Percentiles rank a stretch among this genome's conserved stretches.
phyloP scores from a whole-genome alignment of 1,140 invertebrate genomes.

The Caerostris extrusa region DNA sequence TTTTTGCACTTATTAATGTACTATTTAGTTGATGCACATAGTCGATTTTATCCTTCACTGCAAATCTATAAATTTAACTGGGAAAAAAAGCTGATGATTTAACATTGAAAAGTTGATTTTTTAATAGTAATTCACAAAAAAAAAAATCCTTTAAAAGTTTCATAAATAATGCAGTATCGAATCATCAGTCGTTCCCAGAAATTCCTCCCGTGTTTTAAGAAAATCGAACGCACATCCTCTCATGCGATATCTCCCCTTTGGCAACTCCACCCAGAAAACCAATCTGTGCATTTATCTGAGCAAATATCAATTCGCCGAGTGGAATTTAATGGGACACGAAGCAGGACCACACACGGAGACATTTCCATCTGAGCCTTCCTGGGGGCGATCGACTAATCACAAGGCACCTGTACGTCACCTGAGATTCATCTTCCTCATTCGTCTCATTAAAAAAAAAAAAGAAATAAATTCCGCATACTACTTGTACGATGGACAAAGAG shows the following conservation, averaged over 20 bases:
- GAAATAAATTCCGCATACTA: not conserved
- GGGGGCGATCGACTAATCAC: constrained; percentile 48
- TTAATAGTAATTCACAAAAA: too few species aligned
- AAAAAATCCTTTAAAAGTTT: too few species aligned
- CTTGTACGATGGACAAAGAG: not conserved
- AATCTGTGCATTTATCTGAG: not conserved
- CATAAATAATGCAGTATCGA: too few species aligned
- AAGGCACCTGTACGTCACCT: not conserved
- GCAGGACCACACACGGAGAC: constrained; percentile 15
- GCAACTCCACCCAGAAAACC: not conserved
- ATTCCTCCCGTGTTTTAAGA: not conserved
- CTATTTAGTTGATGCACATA: too few species aligned
- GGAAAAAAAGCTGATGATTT: too few species aligned
- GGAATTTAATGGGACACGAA: constrained; percentile 33
- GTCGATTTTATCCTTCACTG: too few species aligned
- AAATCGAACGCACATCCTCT: not conserved
- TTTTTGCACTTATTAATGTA: too few species aligned
- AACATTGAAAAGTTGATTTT: too few species aligned
- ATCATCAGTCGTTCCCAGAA: not conserved
- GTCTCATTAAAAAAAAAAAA: constrained; percentile 45
- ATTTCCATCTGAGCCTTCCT: not conserved
- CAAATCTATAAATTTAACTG: too few species aligned
- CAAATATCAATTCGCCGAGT: constrained; percentile 26
- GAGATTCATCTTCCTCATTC: not conserved
- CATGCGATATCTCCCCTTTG: not conserved